Conservation (phyloP, 2,113 vertebrate genomes). For the Nerophis lumbriciformis region DNA sequence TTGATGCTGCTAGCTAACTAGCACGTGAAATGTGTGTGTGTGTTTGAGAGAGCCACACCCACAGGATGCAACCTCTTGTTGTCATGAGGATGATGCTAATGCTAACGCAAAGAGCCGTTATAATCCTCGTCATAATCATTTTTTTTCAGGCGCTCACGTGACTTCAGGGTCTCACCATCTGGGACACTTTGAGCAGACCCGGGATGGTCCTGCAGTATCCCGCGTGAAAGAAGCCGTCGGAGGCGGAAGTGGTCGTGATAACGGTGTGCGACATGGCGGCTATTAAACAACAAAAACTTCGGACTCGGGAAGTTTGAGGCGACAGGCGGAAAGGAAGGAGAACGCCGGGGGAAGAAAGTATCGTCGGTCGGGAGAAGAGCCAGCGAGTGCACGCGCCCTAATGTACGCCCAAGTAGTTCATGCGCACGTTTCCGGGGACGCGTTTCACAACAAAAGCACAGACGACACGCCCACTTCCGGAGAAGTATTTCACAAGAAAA, state of each 20-base stretch:
- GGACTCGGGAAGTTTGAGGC: neutral
- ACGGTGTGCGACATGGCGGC: conserved; percentile 65
- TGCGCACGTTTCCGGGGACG: conserved; percentile 9
- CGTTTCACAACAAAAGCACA: conserved; percentile 25
- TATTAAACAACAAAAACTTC: too few relatives aligned
- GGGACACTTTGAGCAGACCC: conserved; percentile 68
- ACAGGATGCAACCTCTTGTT: neutral
- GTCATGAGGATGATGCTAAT: neutral
- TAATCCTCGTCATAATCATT: too few relatives aligned
- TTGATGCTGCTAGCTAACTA: too few relatives aligned
- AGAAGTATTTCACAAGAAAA: neutral
- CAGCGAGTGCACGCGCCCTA: neutral
- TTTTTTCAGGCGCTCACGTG: neutral
- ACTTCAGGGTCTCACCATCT: conserved; percentile 58
- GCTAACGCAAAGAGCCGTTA: neutral
- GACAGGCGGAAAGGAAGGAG: neutral
- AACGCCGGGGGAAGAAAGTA: neutral
- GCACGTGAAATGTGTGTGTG: neutral
- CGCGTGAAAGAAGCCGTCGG: conserved; percentile 46
- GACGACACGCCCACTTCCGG: neutral
- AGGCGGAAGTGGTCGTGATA: conserved; percentile 50
- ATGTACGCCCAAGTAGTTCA: neutral
- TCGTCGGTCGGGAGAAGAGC: neutral
- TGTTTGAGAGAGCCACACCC: neutral
- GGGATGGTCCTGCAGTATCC: conserved; percentile 63